Conservation (phyloP, 1,140 invertebrate genomes). For the Lysiphlebus fabarum region DNA sequence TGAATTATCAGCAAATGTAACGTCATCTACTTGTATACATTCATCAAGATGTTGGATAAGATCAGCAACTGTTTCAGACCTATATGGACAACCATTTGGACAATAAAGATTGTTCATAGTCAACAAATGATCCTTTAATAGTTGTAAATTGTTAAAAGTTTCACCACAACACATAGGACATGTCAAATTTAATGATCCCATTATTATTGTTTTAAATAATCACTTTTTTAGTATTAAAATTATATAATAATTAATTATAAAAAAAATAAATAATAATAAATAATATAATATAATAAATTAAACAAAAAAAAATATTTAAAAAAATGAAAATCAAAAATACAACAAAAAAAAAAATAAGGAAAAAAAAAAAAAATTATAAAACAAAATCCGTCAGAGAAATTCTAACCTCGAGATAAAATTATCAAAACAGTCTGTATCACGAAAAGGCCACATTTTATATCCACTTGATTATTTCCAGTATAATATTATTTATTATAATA, state of each 20-base stretch:
- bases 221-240: neutral
- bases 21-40: constrained; percentile 36
- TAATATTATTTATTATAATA: too few species aligned
- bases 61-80: constrained; percentile 54
- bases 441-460: too few species aligned
- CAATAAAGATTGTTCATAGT: constrained; percentile 61
- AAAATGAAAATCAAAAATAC: too few species aligned
- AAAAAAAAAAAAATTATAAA: constrained; percentile 1
- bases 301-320: too few species aligned
- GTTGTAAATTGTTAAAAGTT: constrained; percentile 58
- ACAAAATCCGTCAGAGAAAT: neutral
- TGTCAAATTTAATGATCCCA: constrained; percentile 56
- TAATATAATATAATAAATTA: neutral
- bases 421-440: neutral
- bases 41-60: constrained; percentile 58
- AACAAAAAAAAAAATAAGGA: too few species aligned
- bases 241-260: neutral
- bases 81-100: constrained; percentile 55
- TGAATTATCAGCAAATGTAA: neutral
- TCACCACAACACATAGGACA: constrained; percentile 66
- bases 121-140: constrained; percentile 61
- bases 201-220: constrained; percentile 27
- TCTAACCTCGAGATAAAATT: constrained; percentile 5
- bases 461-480: too few species aligned
- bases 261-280: constrained; percentile 14